Evolutionary conservation across 2,113 vertebrate genomes (phyloP).

Genomic region (Menidia beryllina): DNA sequence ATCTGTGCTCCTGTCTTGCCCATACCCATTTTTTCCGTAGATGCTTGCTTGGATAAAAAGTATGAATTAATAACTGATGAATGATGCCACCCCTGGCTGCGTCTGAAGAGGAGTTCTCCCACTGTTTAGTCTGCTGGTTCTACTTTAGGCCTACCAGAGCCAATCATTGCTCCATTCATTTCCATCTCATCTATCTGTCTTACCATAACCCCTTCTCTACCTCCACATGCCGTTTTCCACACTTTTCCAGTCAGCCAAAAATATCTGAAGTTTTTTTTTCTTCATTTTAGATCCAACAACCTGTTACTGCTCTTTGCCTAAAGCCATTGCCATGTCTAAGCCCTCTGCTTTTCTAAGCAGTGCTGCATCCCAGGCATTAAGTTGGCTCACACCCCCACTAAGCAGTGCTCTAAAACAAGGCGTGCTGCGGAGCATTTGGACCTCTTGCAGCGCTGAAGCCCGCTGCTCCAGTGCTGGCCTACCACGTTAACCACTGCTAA

Average conservation of each 20-base stretch:
- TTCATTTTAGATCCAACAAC: slow-evolving; percentile 63
- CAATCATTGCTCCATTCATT: slow-evolving; percentile 52
- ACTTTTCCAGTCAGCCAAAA: slow-evolving; percentile 17
- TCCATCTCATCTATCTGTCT: slow-evolving; percentile 44
- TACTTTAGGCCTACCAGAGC: slow-evolving; percentile 46
- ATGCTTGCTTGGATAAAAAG: slow-evolving; percentile 66
- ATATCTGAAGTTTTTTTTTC: slow-evolving; percentile 28
- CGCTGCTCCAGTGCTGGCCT: slow-evolving; percentile 62
- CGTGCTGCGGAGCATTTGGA: slow-evolving; percentile 67
- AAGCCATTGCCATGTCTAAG: slow-evolving; percentile 60
- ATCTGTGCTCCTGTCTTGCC: slow-evolving; percentile 67
- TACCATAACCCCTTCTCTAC: slow-evolving; percentile 45
- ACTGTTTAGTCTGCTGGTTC: slow-evolving; percentile 72
- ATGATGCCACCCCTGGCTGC: slow-evolving; percentile 54
- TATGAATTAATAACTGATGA: slow-evolving; percentile 71
- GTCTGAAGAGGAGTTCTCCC: slow-evolving; percentile 50
- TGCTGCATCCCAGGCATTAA: slow-evolving; percentile 33
- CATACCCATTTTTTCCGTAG: slow-evolving; percentile 55
- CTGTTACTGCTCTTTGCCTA: slow-evolving; percentile 50
- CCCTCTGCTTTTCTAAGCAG: slow-evolving; percentile 42
- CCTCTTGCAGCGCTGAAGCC: slow-evolving; percentile 56
- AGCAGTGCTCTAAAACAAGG: slow-evolving; percentile 53
- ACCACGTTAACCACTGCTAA: slow-evolving; percentile 76
- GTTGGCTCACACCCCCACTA: slow-evolving; percentile 61
- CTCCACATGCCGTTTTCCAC: slow-evolving; percentile 20